Evolutionary conservation across 2,888 invertebrate genomes (phyloP).

Genomic region (Leptarthrus brevirostris): DNA sequence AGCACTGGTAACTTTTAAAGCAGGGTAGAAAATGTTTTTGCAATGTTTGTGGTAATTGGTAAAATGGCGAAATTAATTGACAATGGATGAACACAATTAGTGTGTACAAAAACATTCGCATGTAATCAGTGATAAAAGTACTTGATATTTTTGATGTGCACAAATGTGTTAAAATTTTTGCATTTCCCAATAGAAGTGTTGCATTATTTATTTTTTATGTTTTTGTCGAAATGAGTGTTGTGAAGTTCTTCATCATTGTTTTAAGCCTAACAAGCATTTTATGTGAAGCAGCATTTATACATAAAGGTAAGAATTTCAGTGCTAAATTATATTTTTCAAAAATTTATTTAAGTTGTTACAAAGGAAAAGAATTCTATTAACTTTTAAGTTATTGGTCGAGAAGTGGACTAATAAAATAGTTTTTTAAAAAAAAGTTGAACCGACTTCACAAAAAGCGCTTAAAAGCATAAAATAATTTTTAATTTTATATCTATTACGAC

Average conservation of each 20-base stretch:
- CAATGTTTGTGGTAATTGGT: conserved; percentile 60
- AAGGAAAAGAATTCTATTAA: too few species aligned
- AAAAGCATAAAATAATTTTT: too few species aligned
- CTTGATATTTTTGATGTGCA: too few species aligned
- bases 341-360: too few species aligned
- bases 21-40: conserved; percentile 54
- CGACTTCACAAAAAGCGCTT: too few species aligned
- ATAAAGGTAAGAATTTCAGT: conserved; percentile 31
- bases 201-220: neutral
- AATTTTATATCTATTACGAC: too few species aligned
- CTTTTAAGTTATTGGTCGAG: too few species aligned
- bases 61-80: conserved; percentile 60
- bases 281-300: conserved; percentile 22
- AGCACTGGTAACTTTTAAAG: neutral
- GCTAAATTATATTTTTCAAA: too few species aligned
- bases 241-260: conserved; percentile 13
- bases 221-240: conserved; percentile 33
- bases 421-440: too few species aligned
- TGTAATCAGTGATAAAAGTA: conserved; percentile 1
- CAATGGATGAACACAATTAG: conserved; percentile 58
- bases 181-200: too few species aligned
- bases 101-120: neutral
- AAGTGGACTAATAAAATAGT: too few species aligned
- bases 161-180: too few species aligned
- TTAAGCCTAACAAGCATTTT: conserved; percentile 9